phyloP scores from a whole-genome alignment of 1,140 invertebrate species.

The Monochamus saltuarius region DNA sequence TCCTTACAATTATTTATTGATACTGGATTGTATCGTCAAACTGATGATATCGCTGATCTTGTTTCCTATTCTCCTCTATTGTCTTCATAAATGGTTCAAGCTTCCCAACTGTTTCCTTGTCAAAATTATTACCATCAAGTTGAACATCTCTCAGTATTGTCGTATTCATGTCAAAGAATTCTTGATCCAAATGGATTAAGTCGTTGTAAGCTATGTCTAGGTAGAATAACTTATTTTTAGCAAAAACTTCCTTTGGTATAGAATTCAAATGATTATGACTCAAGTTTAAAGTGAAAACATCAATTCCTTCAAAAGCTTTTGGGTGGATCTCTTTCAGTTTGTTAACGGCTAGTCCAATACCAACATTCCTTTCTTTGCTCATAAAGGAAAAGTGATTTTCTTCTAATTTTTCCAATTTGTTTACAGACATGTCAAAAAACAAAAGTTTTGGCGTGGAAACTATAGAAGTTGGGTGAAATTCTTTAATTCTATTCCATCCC shows the following conservation, averaged over 20 bases:
- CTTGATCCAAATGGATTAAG: constrained; percentile 1
- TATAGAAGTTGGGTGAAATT: constrained; percentile 6
- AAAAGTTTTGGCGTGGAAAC: constrained; percentile 7
- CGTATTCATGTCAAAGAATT: constrained; percentile 6
- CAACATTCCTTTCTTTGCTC: constrained; percentile 2
- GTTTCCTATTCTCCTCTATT: no score
- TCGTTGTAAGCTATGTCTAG: constrained; percentile 1
- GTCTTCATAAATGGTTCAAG: no score
- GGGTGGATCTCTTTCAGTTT: not conserved
- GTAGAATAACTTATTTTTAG: not conserved
- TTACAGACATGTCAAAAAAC: constrained; percentile 5
- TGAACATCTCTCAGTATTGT: no score
- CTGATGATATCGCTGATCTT: no score
- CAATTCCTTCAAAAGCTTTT: constrained; percentile 4
- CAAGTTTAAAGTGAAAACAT: constrained; percentile 7
- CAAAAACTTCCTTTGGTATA: constrained; percentile 12
- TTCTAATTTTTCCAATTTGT: constrained; percentile 6
- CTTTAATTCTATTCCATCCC: not conserved
- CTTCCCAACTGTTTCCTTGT: no score
- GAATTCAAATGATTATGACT: not conserved
- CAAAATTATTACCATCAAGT: no score
- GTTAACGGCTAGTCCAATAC: constrained; percentile 2
- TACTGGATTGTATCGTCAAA: no score
- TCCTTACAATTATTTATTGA: no score
- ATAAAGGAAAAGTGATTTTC: constrained; percentile 1